Conservation (phyloP, 1,140 invertebrate species). For the Cydia amplana region DNA sequence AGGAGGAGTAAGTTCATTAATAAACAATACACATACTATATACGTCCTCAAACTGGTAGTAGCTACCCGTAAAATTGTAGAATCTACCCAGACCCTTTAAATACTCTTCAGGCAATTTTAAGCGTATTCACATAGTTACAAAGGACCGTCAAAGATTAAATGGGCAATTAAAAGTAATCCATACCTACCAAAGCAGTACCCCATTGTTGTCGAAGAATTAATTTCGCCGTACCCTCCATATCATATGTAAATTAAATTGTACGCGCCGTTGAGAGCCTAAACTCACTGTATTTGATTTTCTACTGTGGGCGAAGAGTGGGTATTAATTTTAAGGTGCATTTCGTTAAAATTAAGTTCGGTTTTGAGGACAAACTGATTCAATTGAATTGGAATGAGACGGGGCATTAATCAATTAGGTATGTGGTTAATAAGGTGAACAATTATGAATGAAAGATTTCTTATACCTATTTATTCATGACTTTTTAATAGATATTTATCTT, state of each 20-base stretch:
- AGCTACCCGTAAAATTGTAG: background rate
- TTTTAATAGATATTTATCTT: no score
- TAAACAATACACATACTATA: background rate
- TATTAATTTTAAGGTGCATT: constrained; percentile 6
- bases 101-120: constrained; percentile 11
- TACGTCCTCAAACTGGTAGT: background rate
- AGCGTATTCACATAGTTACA: background rate
- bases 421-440: background rate
- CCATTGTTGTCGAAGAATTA: constrained; percentile 29
- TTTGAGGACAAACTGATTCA: background rate
- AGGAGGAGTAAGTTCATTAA: no score
- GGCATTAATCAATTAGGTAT: no score
- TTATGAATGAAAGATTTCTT: no score
- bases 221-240: constrained; percentile 26
- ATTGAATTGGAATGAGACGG: background rate
- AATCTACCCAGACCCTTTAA: background rate
- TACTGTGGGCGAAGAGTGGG: constrained; percentile 20
- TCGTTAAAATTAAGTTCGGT: constrained; percentile 2
- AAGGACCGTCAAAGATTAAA: constrained; percentile 17
- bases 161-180: constrained; percentile 29
- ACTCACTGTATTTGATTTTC: constrained; percentile 28
- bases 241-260: constrained; percentile 31
- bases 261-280: constrained; percentile 2
- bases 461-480: no score
- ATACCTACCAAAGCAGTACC: background rate